Percentiles rank a stretch among this genome's conserved stretches.
These are phyloP conservation scores for Epinephelus moara DNA, from an alignment of 2,113 vertebrate genomes.

Conservation along the genomic window DNA sequence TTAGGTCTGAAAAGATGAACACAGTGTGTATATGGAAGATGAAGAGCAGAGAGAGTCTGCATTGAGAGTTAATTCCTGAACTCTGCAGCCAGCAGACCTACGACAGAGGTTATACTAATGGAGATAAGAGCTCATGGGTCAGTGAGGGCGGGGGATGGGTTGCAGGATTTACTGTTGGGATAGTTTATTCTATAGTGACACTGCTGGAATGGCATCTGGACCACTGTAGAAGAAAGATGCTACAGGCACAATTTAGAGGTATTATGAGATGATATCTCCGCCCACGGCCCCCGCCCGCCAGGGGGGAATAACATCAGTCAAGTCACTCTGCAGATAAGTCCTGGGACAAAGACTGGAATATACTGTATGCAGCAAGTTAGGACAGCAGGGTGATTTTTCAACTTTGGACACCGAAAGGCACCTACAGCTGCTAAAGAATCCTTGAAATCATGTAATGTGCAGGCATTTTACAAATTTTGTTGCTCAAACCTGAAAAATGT, in stretches of 20 bases:
- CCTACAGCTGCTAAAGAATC: background rate
- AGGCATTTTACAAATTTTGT: background rate
- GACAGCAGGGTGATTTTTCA: slow-evolving; percentile 17
- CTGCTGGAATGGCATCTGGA: slow-evolving; percentile 65
- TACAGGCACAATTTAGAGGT: slow-evolving; percentile 41
- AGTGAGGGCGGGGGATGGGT: slow-evolving; percentile 21
- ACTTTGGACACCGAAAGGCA: background rate
- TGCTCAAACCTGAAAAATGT: background rate
- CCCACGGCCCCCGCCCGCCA: slow-evolving; percentile 53
- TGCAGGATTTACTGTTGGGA: slow-evolving; percentile 60
- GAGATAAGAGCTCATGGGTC: slow-evolving; percentile 56
- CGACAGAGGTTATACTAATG: slow-evolving; percentile 46
- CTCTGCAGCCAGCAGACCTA: slow-evolving; percentile 24
- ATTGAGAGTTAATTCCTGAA: slow-evolving; percentile 42
- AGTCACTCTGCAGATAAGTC: slow-evolving; percentile 47
- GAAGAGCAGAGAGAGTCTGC: background rate
- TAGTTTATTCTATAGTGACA: slow-evolving; percentile 49
- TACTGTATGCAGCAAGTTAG: background rate
- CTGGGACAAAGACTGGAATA: slow-evolving; percentile 26
- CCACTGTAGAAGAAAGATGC: slow-evolving; percentile 55
- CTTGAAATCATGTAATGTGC: background rate
- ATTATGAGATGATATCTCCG: slow-evolving; percentile 64
- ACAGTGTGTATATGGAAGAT: background rate
- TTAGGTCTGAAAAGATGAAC: background rate
- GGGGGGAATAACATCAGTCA: slow-evolving; percentile 32